phyloP scores from a whole-genome alignment of 2,888 invertebrate genomes.

The Micoletzkya japonica region DNA sequence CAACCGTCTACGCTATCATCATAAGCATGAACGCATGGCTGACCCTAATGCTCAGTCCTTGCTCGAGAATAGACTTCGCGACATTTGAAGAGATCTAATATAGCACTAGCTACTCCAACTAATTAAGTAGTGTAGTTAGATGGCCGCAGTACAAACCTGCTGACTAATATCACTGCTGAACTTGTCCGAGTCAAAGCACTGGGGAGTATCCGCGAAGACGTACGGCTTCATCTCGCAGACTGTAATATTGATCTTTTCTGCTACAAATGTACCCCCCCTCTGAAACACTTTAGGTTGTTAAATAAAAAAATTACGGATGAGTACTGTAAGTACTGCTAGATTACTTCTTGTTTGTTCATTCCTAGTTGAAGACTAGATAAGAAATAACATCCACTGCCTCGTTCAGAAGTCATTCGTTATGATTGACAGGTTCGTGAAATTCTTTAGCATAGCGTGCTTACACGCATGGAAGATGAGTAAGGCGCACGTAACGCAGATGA shows the following conservation, averaged over 20 bases:
- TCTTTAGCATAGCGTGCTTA: constrained; percentile 10
- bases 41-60: too few species aligned
- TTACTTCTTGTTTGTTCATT: not conserved
- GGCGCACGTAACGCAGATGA: constrained; percentile 26
- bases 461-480: constrained; percentile 29
- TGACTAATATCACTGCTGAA: constrained; percentile 29
- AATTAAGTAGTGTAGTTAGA: too few species aligned
- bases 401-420: too few species aligned
- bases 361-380: not conserved
- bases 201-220: constrained; percentile 32
- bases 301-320: too few species aligned
- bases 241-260: not conserved
- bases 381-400: not conserved
- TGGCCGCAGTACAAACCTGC: constrained; percentile 25
- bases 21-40: too few species aligned
- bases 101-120: not conserved
- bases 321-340: too few species aligned
- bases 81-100: not conserved
- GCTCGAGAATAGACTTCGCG: too few species aligned
- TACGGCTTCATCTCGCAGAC: constrained; percentile 32
- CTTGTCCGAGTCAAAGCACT: constrained; percentile 28
- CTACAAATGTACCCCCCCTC: too few species aligned
- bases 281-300: too few species aligned
- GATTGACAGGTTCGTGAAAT: not conserved
- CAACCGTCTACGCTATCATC: not conserved